A percentile compares a stretch with the other conserved stretches of the same genome.
phyloP scores from a whole-genome alignment of 1,140 invertebrate genomes.

The Eurosta solidaginis region DNA sequence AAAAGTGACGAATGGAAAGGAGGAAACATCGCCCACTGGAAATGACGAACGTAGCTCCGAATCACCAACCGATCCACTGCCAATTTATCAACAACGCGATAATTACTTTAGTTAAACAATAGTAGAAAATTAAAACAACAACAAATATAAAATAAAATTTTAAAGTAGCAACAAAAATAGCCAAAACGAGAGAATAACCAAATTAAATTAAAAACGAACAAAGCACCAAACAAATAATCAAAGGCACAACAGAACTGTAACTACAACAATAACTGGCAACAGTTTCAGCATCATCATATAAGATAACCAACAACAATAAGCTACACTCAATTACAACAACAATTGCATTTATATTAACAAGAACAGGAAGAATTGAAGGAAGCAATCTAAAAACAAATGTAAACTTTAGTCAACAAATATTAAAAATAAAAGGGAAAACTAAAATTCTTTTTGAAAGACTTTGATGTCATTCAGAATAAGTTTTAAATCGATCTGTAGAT shows the following conservation, averaged over 20 bases:
- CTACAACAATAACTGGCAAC: not conserved
- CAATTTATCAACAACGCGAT: conserved; percentile 82
- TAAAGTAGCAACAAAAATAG: not conserved
- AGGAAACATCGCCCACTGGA: conserved; percentile 48
- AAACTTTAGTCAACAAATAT: not conserved
- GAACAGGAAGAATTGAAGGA: no score
- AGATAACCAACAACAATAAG: no score
- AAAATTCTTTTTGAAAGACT: no score
- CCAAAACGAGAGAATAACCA: no score
- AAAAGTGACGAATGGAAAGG: conserved; percentile 61
- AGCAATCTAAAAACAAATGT: not conserved
- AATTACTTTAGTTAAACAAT: conserved; percentile 75
- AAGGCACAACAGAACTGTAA: no score
- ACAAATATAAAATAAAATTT: not conserved
- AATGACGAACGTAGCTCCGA: conserved; percentile 55
- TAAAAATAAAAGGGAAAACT: not conserved
- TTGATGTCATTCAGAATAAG: no score
- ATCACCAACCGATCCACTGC: conserved; percentile 70
- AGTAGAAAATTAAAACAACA: not conserved
- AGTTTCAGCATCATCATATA: no score
- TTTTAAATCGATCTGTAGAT: no score
- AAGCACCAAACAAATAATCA: no score
- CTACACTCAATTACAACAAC: no score
- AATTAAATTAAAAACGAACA: no score
- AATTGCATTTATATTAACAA: no score